Percentiles rank a stretch among this genome's conserved stretches.
phyloP scores from a whole-genome alignment of 2,113 vertebrate genomes.

The Gambusia holbrooki region DNA sequence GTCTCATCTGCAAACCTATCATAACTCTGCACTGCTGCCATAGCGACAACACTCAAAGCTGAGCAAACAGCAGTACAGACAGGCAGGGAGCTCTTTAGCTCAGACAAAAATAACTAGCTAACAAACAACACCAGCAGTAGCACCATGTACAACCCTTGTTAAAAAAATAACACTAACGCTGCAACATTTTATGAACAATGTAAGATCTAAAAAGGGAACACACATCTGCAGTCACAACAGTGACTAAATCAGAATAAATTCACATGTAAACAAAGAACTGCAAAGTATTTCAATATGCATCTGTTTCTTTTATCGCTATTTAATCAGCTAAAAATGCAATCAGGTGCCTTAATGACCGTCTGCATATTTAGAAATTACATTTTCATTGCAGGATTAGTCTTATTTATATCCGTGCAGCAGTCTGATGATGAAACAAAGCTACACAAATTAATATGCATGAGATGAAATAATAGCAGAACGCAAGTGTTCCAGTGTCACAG shows the following conservation, averaged over 20 bases:
- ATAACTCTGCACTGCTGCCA: constrained; percentile 62
- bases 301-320: neutral
- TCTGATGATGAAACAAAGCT: constrained; percentile 11
- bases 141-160: constrained; percentile 25
- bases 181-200: constrained; percentile 15
- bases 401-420: constrained; percentile 10
- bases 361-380: neutral
- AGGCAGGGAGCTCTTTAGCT: constrained; percentile 52
- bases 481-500: constrained; percentile 28
- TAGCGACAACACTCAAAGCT: constrained; percentile 68
- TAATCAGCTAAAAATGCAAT: neutral
- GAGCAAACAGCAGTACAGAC: constrained; percentile 59
- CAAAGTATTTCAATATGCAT: no score
- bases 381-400: neutral
- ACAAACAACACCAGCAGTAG: constrained; percentile 40
- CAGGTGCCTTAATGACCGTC: constrained; percentile 1
- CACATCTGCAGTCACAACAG: constrained; percentile 6
- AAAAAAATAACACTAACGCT: constrained; percentile 6
- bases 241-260: neutral
- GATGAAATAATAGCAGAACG: constrained; percentile 25
- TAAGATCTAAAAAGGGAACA: neutral
- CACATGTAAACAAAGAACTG: neutral
- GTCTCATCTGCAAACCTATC: constrained; percentile 39
- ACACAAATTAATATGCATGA: constrained; percentile 40
- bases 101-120: constrained; percentile 64